These are phyloP conservation scores for Nyleta sp. DNA, from an alignment of 2,888 invertebrate genomes.

Conservation along the genomic window DNA sequence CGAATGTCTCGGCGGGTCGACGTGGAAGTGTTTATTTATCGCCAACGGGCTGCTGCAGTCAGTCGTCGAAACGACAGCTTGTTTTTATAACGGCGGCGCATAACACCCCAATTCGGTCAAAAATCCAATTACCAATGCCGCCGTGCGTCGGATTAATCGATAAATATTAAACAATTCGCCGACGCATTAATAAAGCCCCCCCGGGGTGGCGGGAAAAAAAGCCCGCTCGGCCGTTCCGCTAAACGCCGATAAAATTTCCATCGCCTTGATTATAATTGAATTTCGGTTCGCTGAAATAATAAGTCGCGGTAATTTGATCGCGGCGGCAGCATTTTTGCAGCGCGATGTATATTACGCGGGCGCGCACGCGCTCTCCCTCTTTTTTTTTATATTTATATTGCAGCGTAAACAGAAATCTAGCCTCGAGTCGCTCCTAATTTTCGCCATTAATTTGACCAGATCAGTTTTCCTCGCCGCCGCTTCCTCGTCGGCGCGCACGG, in stretches of 20 bases:
- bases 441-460: constrained; percentile 68
- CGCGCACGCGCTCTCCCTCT: neutral
- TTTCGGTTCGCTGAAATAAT: constrained; percentile 38
- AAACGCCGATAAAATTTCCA: constrained; percentile 42
- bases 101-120: constrained; percentile 14
- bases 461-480: constrained; percentile 55
- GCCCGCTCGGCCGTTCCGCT: constrained; percentile 4
- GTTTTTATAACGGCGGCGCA: constrained; percentile 26
- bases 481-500: constrained; percentile 32
- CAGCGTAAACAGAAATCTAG: constrained; percentile 62
- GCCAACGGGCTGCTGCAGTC: constrained; percentile 13
- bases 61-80: constrained; percentile 36
- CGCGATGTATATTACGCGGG: constrained; percentile 40
- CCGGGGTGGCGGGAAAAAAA: constrained; percentile 23
- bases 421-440: constrained; percentile 66
- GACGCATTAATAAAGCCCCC: constrained; percentile 27
- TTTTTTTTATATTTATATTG: constrained; percentile 50
- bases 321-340: constrained; percentile 21
- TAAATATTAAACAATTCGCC: constrained; percentile 33
- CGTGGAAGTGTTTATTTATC: constrained; percentile 37
- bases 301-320: constrained; percentile 47
- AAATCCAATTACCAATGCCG: constrained; percentile 39
- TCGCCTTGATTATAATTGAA: constrained; percentile 48
- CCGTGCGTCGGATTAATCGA: constrained; percentile 16
- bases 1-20: constrained; percentile 29